Conservation (phyloP, 2,797 vertebrate species). For the Chrosomus eos region DNA sequence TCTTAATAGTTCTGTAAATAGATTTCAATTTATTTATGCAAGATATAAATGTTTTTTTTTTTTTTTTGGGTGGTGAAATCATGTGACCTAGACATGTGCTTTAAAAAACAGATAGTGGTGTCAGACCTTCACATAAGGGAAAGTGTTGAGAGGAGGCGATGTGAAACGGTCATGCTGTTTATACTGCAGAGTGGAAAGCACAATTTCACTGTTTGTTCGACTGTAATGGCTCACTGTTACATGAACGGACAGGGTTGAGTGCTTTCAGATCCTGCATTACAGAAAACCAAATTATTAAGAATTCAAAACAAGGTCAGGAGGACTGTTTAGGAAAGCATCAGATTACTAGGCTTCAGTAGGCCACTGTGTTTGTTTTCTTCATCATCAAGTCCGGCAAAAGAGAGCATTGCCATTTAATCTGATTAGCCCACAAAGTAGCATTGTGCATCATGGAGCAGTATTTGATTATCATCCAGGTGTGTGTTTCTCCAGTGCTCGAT, state of each 20-base stretch:
- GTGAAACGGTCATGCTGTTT: constrained; percentile 5
- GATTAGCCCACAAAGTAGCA: constrained; percentile 47
- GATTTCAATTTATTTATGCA: neutral
- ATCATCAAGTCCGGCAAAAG: constrained; percentile 10
- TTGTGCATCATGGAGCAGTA: constrained; percentile 54
- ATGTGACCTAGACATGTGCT: neutral
- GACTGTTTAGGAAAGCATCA: constrained; percentile 26
- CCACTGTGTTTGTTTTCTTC: constrained; percentile 62
- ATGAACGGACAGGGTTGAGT: neutral
- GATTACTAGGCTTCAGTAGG: constrained; percentile 60
- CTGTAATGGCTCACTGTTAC: constrained; percentile 4
- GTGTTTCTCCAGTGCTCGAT: neutral
- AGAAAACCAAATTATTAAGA: constrained; percentile 23
- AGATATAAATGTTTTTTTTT: neutral
- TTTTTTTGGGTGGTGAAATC: neutral
- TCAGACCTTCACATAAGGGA: neutral
- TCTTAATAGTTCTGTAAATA: constrained; percentile 13
- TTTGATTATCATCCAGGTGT: constrained; percentile 46
- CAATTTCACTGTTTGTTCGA: constrained; percentile 5
- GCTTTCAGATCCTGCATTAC: neutral
- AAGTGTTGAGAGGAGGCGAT: constrained; percentile 15
- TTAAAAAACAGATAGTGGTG: neutral
- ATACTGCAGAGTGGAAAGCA: neutral
- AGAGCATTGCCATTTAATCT: constrained; percentile 47
- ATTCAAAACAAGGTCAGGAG: neutral